Base-by-base conservation (phyloP, 2,888 invertebrate genomes). In the Trachelus stipa region DNA sequence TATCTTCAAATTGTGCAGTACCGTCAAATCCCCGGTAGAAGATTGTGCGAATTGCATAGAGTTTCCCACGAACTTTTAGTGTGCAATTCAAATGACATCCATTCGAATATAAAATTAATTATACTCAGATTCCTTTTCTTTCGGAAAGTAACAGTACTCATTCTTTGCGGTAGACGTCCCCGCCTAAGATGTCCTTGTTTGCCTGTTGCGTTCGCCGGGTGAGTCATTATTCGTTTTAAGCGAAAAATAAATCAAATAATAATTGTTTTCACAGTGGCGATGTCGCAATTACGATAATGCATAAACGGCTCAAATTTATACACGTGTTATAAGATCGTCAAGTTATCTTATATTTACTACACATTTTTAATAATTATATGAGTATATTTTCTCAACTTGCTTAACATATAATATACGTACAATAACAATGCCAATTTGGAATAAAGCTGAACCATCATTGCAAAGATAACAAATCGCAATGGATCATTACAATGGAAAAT, bases 131-230 rank as follows among this genome's bases (percentile, higher is more conserved):
- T 23, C 56, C 56, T 23, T 9, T 56, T 56, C 56, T 56, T 56
- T 2, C 56, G 56, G 56, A 56, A 23, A 56, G 23, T 23, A 56
- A 56, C 23, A 23, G 23, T 23, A 56, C 23, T 56, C 56, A 23
- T 56, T 15, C 56, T 56, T 56, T 23, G 56, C 23, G 1, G 15
- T 56, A 56, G 15, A 23, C 56, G 23, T 56, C 9, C 23, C 23
- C 9, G 9, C 56, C 56, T 56, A 78, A 11, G 56, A 83, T 88
- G 88, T 88, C 89, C 40, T 71, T 90, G 74, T 90, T 90, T 81
- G 85, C 88, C 77, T 90, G 90, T 87, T 90, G 90, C 83, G 84
- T 90, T 78, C 89, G 89, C 78, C 85, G 88, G 87, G 90, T 90
- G 82, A 90, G 90, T 89, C 37, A 30, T 69, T 69, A 74, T 68